Evolutionary conservation across 2,113 vertebrate species (phyloP).

Genomic region (Epinephelus fuscoguttatus): DNA sequence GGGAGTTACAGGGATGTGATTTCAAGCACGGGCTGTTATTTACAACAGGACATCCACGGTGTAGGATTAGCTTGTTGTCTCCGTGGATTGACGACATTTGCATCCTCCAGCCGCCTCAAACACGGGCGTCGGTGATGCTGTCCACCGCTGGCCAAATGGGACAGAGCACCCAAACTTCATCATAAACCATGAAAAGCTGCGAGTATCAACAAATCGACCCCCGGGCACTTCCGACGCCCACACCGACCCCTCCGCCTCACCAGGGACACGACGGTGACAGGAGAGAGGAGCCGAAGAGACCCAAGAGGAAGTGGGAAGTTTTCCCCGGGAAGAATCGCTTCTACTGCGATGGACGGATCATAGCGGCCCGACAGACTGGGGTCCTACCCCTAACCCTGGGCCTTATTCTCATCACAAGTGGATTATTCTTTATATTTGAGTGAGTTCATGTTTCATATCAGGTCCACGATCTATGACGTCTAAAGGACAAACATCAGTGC

Average conservation of each 20-base stretch:
- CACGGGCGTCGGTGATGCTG: constrained; percentile 52
- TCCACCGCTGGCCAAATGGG: constrained; percentile 19
- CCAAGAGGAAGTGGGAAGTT: constrained; percentile 90
- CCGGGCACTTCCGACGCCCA: constrained; percentile 73
- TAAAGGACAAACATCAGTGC: neutral
- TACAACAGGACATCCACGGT: neutral
- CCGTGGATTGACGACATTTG: constrained; percentile 30
- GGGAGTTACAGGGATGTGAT: neutral
- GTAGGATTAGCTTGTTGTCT: constrained; percentile 30
- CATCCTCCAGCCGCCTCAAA: neutral
- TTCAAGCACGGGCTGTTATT: constrained; percentile 30
- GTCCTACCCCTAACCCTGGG: constrained; percentile 92
- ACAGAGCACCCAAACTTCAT: constrained; percentile 22
- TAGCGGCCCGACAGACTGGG: constrained; percentile 90
- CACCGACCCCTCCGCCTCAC: constrained; percentile 62
- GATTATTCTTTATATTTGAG: constrained; percentile 95
- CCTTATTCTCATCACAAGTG: constrained; percentile 90
- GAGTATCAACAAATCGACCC: constrained; percentile 91
- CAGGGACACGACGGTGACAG: neutral
- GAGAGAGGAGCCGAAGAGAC: constrained; percentile 56
- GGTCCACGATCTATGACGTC: neutral
- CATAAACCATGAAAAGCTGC: constrained; percentile 84
- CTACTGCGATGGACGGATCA: constrained; percentile 91
- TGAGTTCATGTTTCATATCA: constrained; percentile 80
- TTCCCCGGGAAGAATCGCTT: constrained; percentile 95